Evolutionary conservation across 2,888 invertebrate genomes (phyloP), one percentile per base, ranked within the genome.

Genomic region (Bibio marci): DNA sequence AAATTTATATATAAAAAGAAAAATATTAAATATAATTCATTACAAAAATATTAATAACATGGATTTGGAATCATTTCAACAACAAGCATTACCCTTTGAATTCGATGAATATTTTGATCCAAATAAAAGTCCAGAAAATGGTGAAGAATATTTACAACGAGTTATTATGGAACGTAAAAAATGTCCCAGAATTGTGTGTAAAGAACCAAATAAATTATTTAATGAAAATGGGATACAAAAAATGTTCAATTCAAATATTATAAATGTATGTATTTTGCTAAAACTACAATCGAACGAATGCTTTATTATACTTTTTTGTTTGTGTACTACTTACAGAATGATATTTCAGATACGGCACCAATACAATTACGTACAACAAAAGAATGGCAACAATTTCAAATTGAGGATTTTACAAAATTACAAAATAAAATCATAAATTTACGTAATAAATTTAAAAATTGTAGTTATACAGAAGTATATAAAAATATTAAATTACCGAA

Each of bases 371-470:
- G 54, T 31, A 55, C 61, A 4, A 58, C 61, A 6, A 45, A 48
- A 1, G 58, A 62, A 43, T 62, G 62, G 62, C 53, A 55, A 22
- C 42, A 48, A 11, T 45, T 44, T 0, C 61, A 62, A 41, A 46
- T 49, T 2, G 43, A 47, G 3, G 52, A 52, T 40, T 62, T 37
- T 42, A 12, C 47, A n/a, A 41, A 41, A 3, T 43, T 52, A 13
- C 52, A 53, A 37, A 44, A 47, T 3, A 46, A 49, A 38, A 48
- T 57, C 5, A 27, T 40, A 8, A 14, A 35, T 4, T 22, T 53
- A 12, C 53, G 57, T 5, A 32, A 35, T 12, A 44, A 50, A n/a
- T 38, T 26, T 15, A 35, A 19, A 19, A n/a, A n/a, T n/a, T n/a
- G n/a, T n/a, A n/a, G n/a, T n/a, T n/a, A n/a, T n/a, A n/a, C n/a